Base-by-base conservation (phyloP, 2,888 invertebrate genomes). In the Antitype chi region DNA sequence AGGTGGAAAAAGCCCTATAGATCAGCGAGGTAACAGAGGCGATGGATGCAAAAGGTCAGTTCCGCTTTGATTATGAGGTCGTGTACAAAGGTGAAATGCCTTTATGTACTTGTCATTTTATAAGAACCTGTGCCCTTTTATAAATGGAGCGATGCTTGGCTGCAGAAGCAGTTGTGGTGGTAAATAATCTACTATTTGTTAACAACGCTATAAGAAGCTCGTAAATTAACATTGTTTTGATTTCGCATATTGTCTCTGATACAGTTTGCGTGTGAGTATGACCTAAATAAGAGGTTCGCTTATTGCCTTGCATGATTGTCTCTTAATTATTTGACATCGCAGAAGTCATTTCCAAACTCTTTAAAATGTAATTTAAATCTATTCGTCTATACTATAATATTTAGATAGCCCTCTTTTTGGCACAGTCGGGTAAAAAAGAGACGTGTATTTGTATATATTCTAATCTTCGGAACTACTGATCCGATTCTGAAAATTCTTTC, bases 11-110 rank as follows among this genome's bases (percentile, higher is more conserved):
- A 17, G 2, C 43, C 20, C 1, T 64, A 55, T 62, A 60, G 49
- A 69, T 69, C 55, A 57, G 13, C 13, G 20, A 60, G 28, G 49
- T 23, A 17, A 52, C 47, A 28, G 17, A 23, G 28, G 55, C 60
- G 20, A 32, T 60, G 53, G 23, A 70, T 32, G 38, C 32, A 17
- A 77, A 80, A 82, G 49, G 60, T 77, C 66, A 82, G 70, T 70
- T 55, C 49, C 53, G 55, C 49, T 15, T 67, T 32, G 23, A 57
- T 80, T 64, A 64, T 63, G 59, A 53, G 49, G 47, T 49, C n/a
- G 2, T 8, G 25, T 23, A 25, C 52, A 53, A 55, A 63, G 55
- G 47, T 62, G 60, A 63, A 52, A 13, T 32, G 57, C 52, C 20
- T 64, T 32, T 23, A 38, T 11, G 47, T 47, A 9, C 15, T 49